Conservation (phyloP, 2,113 vertebrate genomes). For the Corythoichthys haematopterus region DNA sequence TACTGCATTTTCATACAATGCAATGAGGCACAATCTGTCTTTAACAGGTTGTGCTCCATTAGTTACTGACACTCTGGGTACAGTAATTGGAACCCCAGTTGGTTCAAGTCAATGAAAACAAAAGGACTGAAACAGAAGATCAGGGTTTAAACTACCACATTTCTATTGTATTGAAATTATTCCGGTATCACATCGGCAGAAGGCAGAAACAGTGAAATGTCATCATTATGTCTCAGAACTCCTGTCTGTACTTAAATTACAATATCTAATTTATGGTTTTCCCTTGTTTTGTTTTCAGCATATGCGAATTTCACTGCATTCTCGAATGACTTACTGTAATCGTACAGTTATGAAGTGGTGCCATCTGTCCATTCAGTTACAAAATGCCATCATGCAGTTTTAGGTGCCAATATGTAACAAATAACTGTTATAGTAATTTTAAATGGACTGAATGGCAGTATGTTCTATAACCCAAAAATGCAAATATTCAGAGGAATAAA, state of each 20-base stretch:
- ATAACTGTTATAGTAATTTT: not conserved
- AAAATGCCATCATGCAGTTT: not conserved
- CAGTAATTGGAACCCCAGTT: not conserved
- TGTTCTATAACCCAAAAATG: not conserved
- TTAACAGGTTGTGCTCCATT: not conserved
- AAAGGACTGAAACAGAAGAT: not conserved
- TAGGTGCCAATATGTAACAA: not conserved
- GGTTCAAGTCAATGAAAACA: not conserved
- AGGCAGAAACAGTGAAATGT: not conserved
- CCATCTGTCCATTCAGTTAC: not conserved
- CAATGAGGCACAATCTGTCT: not conserved
- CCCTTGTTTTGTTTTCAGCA: not conserved
- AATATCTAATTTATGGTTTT: not conserved
- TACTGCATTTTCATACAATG: not conserved
- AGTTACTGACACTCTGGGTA: not conserved
- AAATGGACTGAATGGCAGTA: not conserved
- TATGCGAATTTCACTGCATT: not conserved
- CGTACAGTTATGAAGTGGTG: not conserved
- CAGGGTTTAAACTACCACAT: not conserved
- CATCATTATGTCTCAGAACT: not conserved
- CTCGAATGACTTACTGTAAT: not conserved
- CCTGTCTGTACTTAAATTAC: not conserved
- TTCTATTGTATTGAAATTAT: not conserved
- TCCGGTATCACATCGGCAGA: not conserved
- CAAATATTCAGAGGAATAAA: not conserved